A percentile compares a stretch with the other conserved stretches of the same genome.
phyloP scores from a whole-genome alignment of 2,888 invertebrate genomes.

The Marasmarcha lunaedactyla region DNA sequence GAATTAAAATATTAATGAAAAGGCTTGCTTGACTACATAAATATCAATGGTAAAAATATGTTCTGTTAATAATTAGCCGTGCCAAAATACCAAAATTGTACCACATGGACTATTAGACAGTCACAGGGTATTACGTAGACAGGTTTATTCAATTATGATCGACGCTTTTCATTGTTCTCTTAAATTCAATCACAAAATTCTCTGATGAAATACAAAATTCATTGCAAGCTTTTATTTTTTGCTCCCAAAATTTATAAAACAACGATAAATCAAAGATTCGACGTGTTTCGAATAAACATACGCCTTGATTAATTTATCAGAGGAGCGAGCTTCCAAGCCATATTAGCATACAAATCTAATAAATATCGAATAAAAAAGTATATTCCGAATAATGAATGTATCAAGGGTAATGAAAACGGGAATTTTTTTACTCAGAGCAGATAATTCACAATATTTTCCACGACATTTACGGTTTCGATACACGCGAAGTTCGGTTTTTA shows the following conservation, averaged over 20 bases:
- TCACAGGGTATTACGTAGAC: no score
- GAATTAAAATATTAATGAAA: no score
- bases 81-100: no score
- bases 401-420: slow-evolving; percentile 32
- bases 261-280: slow-evolving; percentile 23
- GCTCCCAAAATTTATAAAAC: not conserved
- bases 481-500: slow-evolving; percentile 22
- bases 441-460: slow-evolving; percentile 20
- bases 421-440: slow-evolving; percentile 29
- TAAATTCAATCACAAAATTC: no score
- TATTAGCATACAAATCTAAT: slow-evolving; percentile 53
- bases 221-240: not conserved
- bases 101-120: no score
- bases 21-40: no score
- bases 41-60: no score
- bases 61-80: no score
- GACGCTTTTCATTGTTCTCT: no score
- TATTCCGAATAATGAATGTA: slow-evolving; percentile 37
- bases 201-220: not conserved
- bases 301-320: slow-evolving; percentile 33
- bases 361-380: slow-evolving; percentile 44
- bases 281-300: slow-evolving; percentile 36
- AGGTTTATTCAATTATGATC: no score
- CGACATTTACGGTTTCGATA: slow-evolving; percentile 20
- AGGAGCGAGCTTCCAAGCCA: slow-evolving; percentile 25